Conservation (phyloP, 2,113 vertebrate genomes). For the Ailuropoda melanoleuca region DNA sequence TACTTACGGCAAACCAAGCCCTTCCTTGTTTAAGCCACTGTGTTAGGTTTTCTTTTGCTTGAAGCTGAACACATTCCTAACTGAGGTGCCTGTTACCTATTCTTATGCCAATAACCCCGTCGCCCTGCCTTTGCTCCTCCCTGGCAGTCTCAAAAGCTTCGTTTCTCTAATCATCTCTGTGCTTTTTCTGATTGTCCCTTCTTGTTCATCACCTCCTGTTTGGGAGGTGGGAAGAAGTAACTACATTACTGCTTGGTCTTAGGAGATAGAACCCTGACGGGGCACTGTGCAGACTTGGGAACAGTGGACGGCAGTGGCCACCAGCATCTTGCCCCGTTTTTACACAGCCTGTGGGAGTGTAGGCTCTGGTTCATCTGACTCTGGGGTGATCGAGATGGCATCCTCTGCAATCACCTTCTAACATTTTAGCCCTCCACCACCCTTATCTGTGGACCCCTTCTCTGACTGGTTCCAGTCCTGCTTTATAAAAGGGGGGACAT, state of each 20-base stretch:
- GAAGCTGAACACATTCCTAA: not conserved
- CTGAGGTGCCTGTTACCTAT: not conserved
- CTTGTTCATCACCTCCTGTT: not conserved
- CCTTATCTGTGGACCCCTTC: not conserved
- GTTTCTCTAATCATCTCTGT: not conserved
- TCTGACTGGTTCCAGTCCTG: not conserved
- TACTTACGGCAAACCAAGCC: not conserved
- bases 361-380: not conserved
- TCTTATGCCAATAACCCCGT: fast-evolving
- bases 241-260: not conserved
- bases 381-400: not conserved
- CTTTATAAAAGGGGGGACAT: not conserved
- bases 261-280: fast-evolving
- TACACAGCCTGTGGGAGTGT: too few relatives aligned
- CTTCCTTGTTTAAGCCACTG: not conserved
- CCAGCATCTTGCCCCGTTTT: not conserved
- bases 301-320: fast-evolving
- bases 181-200: not conserved
- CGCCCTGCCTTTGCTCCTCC: not conserved
- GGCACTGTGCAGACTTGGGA: not conserved
- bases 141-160: not conserved
- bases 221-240: not conserved
- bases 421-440: not conserved
- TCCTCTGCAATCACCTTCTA: not conserved
- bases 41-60: not conserved